phyloP scores from a whole-genome alignment of 2,888 invertebrate genomes.

The Protophormia terraenovae region DNA sequence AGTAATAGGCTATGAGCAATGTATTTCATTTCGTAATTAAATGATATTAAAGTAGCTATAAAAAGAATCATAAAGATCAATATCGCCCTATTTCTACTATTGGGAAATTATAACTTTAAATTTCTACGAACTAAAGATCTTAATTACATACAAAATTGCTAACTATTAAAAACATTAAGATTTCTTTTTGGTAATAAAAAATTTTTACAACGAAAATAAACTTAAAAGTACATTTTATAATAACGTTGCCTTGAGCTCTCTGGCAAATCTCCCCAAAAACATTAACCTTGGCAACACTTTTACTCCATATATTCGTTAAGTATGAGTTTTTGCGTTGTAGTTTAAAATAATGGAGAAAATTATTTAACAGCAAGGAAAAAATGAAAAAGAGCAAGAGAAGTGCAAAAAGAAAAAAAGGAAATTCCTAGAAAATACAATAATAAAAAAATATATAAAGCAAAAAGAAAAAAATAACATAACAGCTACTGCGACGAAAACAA shows the following conservation, averaged over 20 bases:
- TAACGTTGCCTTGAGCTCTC: not conserved
- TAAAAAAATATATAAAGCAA: slow-evolving; percentile 1
- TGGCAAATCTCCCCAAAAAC: not conserved
- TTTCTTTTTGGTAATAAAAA: too few species aligned
- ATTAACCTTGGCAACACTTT: slow-evolving; percentile 35
- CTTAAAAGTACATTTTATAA: too few species aligned
- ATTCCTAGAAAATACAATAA: slow-evolving; percentile 55
- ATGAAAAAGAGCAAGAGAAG: not conserved
- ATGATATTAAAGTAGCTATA: too few species aligned
- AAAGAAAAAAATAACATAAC: not conserved
- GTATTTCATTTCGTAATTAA: too few species aligned
- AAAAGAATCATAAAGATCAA: too few species aligned
- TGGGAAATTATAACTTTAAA: too few species aligned
- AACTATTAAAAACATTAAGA: too few species aligned
- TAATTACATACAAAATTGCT: too few species aligned
- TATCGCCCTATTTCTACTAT: too few species aligned
- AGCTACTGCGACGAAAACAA: slow-evolving; percentile 45
- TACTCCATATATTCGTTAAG: not conserved
- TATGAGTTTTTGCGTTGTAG: slow-evolving; percentile 28
- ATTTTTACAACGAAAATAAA: too few species aligned
- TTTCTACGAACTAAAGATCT: too few species aligned
- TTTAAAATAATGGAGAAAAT: not conserved
- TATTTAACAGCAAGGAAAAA: not conserved
- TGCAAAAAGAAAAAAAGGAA: slow-evolving; percentile 33
- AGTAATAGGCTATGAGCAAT: too few species aligned